phyloP scores from a whole-genome alignment of 2,888 invertebrate genomes.

The Embidobia sp. region DNA sequence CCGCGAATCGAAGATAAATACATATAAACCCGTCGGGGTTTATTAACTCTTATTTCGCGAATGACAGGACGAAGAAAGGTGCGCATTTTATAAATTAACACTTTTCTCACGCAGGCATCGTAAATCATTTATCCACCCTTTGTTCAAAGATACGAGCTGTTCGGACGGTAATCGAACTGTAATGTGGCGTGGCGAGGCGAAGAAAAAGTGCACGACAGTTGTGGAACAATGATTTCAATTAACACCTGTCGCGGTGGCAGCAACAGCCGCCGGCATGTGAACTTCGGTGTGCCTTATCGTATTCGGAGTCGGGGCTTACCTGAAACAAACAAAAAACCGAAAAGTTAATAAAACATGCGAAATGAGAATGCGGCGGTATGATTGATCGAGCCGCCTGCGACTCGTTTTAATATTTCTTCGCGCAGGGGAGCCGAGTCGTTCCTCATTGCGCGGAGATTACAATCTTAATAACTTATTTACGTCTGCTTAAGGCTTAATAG shows the following conservation, averaged over 20 bases:
- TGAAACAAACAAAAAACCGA: conserved; percentile 71
- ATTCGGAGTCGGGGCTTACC: conserved; percentile 70
- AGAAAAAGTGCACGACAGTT: not conserved
- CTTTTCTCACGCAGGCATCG: too few species aligned
- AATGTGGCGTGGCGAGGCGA: not conserved
- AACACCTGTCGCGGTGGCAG: conserved; percentile 7
- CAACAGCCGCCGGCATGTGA: not conserved
- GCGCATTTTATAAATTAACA: too few species aligned
- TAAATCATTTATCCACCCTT: too few species aligned
- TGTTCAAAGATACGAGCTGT: conserved; percentile 5
- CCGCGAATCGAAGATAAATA: too few species aligned
- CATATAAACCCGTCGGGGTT: too few species aligned
- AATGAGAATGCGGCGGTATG: conserved; percentile 37
- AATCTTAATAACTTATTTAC: conserved; percentile 76
- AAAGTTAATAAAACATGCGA: conserved; percentile 46
- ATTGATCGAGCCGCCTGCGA: conserved; percentile 61
- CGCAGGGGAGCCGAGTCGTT: conserved; percentile 59
- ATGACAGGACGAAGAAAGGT: too few species aligned
- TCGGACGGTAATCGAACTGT: conserved; percentile 19
- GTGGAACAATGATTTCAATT: conserved; percentile 8
- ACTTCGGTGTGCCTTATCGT: conserved; percentile 13
- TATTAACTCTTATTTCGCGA: too few species aligned
- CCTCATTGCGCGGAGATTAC: conserved; percentile 71
- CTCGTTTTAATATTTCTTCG: conserved; percentile 60
- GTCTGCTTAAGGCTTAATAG: conserved; percentile 65